Evolutionary conservation across 2,888 invertebrate genomes (phyloP), one percentile per base, ranked within the genome.

Genomic region (Himalopsyche kuldschensis): DNA sequence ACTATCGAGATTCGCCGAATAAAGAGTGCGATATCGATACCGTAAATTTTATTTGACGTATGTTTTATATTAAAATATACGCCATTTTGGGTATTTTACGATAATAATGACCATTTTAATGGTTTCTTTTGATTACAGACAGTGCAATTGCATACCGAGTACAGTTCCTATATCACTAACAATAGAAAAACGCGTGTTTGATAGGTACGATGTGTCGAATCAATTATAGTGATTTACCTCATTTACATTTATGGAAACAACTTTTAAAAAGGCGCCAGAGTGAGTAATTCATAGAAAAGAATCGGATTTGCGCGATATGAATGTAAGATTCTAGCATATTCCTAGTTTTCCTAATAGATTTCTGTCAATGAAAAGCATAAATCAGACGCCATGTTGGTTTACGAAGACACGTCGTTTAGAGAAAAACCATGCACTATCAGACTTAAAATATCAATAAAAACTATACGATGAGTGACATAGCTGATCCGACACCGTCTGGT

Each of bases 361-460:
- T 78, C 47, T 27, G 24, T 78, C 82, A 78, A 41, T n/a, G 69
- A 27, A 55, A 80, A 79, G 80, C 77, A 80, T 80, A 83, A 76
- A 83, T 48, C 3, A 75, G 85, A 76, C 85, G 85, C 85, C 85
- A 85, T 85, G 85, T 85, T 85, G 85, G 75, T 81, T 83, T 81
- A 63, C 48, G 32, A 83, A 81, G 83, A 85, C 85, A 85, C 85
- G 85, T 85, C 83, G 82, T 84, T 84, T 77, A 17, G 79, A 47
- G 76, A 69, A 80, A 83, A 80, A 83, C 80, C 78, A 32, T 83
- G 80, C 31, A 69, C 69, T 15, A 15, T 41, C 6, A 30, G 30
- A 30, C 41, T 47, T 63, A 15, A 81, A 82, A 83, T 77, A 82
- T 80, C 83, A 82, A 85, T 85, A 85, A 79, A 83, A 78, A 48